Base-by-base conservation (phyloP, 2,888 invertebrate genomes). In the Spialia ferax region DNA sequence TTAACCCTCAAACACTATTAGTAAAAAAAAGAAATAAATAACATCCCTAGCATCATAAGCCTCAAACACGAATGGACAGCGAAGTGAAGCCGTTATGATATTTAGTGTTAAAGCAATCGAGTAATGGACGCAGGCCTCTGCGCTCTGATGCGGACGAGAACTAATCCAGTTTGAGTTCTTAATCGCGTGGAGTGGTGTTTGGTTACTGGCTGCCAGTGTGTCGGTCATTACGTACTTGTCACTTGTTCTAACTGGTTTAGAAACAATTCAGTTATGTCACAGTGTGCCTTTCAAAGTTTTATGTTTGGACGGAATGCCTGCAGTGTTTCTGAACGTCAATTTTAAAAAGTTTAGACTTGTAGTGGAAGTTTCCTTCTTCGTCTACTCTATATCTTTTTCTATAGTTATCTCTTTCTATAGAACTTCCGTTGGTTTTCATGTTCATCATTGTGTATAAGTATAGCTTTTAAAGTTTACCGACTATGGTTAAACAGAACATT, bases 121-220 rank as follows among this genome's bases (percentile, higher is more conserved):
- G 8, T 45, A 45, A 45, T 45, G 45, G 45, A 18, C 8, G 45
- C 18, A 18, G 2, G 18, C 18, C 11, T 48, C 20, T 20, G 45
- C 45, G 0, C 3, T 48, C 18, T 48, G 20, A 20, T 11, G 45
- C 15, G 15, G 8, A 48, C 20, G 45, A 48, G 45, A 48, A 42
- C 2, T 48, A 48, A 48, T 48, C 20, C 20, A 48, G 45, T 48
- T 48, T 18, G 20, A 48, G 20, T 48, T 48, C 45, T 48, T 48
- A 48, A 48, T 48, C 45, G 45, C 20, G 45, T 48, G 45, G 45
- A 48, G 45, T 20, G 45, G 45, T 45, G 42, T 42, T 48, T 48
- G 45, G n/a, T n/a, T n/a, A n/a, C n/a, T 20, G 45, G 20, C 20
- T 48, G 45, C 20, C 18, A 48, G 45, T 48, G 20, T 45, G 18